Base-by-base conservation (phyloP, 2,113 vertebrate species). In the Carassius carassius region DNA sequence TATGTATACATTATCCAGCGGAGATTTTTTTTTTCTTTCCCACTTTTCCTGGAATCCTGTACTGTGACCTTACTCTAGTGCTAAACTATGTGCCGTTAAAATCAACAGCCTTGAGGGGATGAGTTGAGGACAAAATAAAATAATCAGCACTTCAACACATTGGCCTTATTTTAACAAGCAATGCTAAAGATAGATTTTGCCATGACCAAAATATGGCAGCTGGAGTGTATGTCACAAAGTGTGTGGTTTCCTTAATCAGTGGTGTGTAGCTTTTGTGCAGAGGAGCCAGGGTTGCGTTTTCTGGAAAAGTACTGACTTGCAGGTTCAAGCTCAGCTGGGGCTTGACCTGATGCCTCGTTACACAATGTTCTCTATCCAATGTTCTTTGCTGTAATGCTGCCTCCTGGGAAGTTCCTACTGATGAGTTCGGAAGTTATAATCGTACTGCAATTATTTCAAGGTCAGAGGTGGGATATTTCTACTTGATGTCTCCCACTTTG, bases 41-140 rank as follows among this genome's bases (percentile, higher is more conserved):
- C 84, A 89, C 91, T 92, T 88, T 84, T 92, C 91, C 91, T 90
- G 92, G 91, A 94, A 95, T 88, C 65, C 41, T 78, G 90, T 90
- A 86, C 89, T 87, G 88, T 88, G 81, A 51, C 82, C 82, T 89
- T 91, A 90, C 90, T 92, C 91, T 77, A 92, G 84, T 54, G 81
- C 88, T 89, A 82, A 89, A 90, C 90, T 90, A 93, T 91, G 91
- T 95, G 91, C 91, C 88, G 90, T 90, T 89, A 92, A 92, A 88
- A 88, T 92, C 90, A 93, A 92, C 92, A 91, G 75, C 56, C 78
- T 81, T 77, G 87, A 90, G 86, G 80, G 78, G 47, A 60, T 10
- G n/a, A 47, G 76, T 73, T 84, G 76, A 62, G 78, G 72, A 65
- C 82, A 84, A 86, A 84, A 84, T 84, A 58, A 84, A 86, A 87